Evolutionary conservation across 2,113 vertebrate species (phyloP).

Genomic region (Tamias sibiricus): DNA sequence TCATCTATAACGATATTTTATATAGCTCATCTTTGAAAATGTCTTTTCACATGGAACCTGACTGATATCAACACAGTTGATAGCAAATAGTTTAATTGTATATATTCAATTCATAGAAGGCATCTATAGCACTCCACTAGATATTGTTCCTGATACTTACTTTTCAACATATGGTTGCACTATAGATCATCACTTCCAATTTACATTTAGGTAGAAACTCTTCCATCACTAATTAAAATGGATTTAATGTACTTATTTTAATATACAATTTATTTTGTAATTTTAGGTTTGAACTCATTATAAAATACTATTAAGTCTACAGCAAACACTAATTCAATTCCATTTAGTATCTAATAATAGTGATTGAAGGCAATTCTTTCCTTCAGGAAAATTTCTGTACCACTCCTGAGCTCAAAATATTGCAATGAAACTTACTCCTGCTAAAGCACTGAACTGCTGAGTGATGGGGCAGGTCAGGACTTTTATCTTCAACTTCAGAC

Average conservation of each 20-base stretch:
- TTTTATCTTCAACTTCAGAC: not conserved
- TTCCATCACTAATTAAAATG: not conserved
- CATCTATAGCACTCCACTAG: not conserved
- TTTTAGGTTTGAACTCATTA: not conserved
- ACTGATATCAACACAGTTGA: not conserved
- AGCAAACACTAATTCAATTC: not conserved
- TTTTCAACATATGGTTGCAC: not conserved
- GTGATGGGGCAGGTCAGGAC: not conserved
- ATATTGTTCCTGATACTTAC: not conserved
- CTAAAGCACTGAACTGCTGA: not conserved
- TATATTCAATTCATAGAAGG: not conserved
- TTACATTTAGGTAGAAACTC: not conserved
- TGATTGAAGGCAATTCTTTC: not conserved
- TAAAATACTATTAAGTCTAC: not conserved
- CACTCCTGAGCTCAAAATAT: not conserved
- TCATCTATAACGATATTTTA: not conserved
- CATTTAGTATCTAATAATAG: not conserved
- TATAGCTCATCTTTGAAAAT: not conserved
- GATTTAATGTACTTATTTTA: not conserved
- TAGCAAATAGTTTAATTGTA: not conserved
- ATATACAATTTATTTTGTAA: not conserved
- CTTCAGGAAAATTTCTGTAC: not conserved
- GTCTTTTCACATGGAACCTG: not conserved
- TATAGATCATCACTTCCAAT: not conserved
- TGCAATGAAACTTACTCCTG: not conserved